A percentile compares a stretch with the other conserved stretches of the same genome.
phyloP scores from a whole-genome alignment of 1,140 invertebrate species.

The Leptopilina boulardi region DNA sequence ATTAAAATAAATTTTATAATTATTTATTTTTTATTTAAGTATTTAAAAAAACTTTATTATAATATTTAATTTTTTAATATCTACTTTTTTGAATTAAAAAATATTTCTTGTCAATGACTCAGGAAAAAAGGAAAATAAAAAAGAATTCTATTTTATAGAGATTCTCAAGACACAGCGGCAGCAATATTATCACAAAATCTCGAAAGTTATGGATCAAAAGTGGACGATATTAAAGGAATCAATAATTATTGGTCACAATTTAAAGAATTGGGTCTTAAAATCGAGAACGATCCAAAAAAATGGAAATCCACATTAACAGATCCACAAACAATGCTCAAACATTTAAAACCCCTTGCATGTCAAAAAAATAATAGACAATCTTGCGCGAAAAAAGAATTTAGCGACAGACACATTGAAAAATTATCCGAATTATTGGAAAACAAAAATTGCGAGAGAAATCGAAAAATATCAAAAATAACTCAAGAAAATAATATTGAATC shows the following conservation, averaged over 20 bases:
- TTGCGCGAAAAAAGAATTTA: conserved; percentile 56
- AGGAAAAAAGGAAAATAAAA: neutral
- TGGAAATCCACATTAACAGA: conserved; percentile 62
- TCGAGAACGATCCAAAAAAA: conserved; percentile 55
- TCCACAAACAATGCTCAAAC: conserved; percentile 50
- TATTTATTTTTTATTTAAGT: too few relatives aligned
- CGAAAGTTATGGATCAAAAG: conserved; percentile 53
- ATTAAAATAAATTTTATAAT: too few relatives aligned
- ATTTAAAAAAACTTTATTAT: too few relatives aligned
- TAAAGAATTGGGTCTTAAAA: conserved; percentile 51
- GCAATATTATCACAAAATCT: conserved; percentile 55
- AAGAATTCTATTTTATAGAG: conserved; percentile 51
- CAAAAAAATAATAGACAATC: conserved; percentile 46
- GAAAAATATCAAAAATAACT: conserved; percentile 46
- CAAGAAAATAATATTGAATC: conserved; percentile 4
- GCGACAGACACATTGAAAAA: conserved; percentile 62
- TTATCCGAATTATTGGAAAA: conserved; percentile 58
- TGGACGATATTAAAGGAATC: conserved; percentile 53
- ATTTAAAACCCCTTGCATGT: conserved; percentile 63
- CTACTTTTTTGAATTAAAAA: too few relatives aligned
- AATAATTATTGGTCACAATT: conserved; percentile 67
- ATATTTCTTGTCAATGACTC: too few relatives aligned
- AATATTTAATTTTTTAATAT: too few relatives aligned
- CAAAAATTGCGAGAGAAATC: conserved; percentile 36
- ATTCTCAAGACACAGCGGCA: conserved; percentile 56